phyloP scores from a whole-genome alignment of 2,113 vertebrate genomes.

The Carollia perspicillata region DNA sequence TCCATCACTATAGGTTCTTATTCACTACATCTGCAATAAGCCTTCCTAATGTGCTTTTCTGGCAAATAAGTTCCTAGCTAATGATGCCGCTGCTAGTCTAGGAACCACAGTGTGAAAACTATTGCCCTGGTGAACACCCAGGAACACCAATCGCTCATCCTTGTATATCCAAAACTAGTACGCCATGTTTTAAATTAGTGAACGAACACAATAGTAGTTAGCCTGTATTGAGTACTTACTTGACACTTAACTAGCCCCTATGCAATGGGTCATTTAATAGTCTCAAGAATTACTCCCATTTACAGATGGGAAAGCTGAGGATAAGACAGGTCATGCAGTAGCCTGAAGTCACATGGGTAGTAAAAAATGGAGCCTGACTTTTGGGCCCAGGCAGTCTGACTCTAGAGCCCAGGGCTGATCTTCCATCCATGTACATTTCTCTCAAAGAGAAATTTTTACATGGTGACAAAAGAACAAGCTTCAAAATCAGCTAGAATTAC shows the following conservation, averaged over 20 bases:
- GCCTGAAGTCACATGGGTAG: neutral
- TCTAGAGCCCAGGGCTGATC: neutral
- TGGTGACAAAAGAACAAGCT: neutral
- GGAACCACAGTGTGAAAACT: neutral
- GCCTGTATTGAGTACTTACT: neutral
- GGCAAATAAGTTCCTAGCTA: neutral
- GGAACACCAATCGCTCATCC: neutral
- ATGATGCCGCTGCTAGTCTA: neutral
- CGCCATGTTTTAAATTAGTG: neutral
- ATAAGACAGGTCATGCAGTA: neutral
- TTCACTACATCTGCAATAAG: neutral
- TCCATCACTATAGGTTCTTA: neutral
- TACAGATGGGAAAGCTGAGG: neutral
- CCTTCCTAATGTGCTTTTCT: neutral
- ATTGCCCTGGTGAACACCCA: neutral
- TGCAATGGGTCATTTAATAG: neutral
- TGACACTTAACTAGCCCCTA: neutral
- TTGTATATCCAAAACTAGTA: neutral
- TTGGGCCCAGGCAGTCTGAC: neutral
- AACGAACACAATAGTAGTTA: neutral
- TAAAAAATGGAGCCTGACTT: neutral
- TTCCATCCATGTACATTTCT: neutral
- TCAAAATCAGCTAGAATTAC: neutral
- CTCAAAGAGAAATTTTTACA: neutral
- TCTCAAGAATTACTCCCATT: neutral